These are phyloP conservation scores for Drosophila robusta DNA, from an alignment of 2,888 invertebrate genomes.

Conservation along the genomic window DNA sequence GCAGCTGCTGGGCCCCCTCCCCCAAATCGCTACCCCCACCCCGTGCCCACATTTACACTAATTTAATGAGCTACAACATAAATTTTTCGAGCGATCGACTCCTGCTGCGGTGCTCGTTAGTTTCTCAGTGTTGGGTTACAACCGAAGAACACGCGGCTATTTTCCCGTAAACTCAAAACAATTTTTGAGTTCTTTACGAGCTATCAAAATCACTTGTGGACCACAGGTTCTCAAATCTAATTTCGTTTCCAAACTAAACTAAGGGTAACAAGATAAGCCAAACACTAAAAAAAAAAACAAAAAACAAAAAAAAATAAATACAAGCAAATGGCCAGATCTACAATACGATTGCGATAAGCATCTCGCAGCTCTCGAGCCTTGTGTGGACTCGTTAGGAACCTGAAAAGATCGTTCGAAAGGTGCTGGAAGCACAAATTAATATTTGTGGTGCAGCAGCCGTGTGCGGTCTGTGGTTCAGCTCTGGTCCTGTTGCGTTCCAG, in stretches of 20 bases:
- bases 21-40: neutral
- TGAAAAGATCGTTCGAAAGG: constrained; percentile 59
- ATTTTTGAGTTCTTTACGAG: constrained; percentile 77
- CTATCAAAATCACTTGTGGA: constrained; percentile 79
- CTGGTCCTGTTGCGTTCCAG: constrained; percentile 46
- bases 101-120: constrained; percentile 68
- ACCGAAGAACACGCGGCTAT: constrained; percentile 25
- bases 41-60: constrained; percentile 71
- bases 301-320: neutral
- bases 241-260: constrained; percentile 78
- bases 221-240: constrained; percentile 79
- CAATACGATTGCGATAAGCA: constrained; percentile 55
- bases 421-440: constrained; percentile 78
- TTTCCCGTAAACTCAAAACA: constrained; percentile 42
- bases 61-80: constrained; percentile 80
- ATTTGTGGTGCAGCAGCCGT: constrained; percentile 66
- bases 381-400: constrained; percentile 41
- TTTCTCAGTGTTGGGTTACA: constrained; percentile 32
- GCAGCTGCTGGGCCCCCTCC: constrained; percentile 6
- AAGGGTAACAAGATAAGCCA: constrained; percentile 66
- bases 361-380: constrained; percentile 34
- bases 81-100: constrained; percentile 66
- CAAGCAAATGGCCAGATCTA: constrained; percentile 44
- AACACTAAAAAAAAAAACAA: constrained; percentile 56
- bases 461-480: constrained; percentile 64